Base-by-base conservation (phyloP, 2,888 invertebrate species). In the Athalia circularis region DNA sequence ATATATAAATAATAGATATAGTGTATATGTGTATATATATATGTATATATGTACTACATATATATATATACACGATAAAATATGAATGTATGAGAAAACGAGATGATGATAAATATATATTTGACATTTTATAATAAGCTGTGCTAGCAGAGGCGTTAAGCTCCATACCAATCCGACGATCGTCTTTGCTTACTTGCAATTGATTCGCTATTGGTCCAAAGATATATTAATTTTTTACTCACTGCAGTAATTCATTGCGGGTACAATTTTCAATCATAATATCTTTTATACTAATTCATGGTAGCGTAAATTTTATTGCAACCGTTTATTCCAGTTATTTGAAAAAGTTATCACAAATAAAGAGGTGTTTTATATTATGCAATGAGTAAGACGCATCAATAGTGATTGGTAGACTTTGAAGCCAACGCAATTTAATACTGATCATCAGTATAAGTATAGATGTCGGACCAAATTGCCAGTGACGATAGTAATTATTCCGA, bases 401-500 rank as follows among this genome's bases (percentile, higher is more conserved):
- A 65, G 65, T 47, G 80, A 82, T 83, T 84, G 80, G 81, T 81
- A 84, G 83, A 83, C 83, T 85, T 86, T 83, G 82, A 83, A 74
- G 78, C 82, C 81, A 77, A 84, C 61, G 82, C 81, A 80, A 77
- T 62, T 65, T 45, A 47, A 72, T 62, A 50, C 45, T 81, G 83
- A 85, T 83, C 86, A 86, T 85, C 87, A 86, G 86, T 84, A 84
- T 43, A 68, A 9, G 7, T 52, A n/a, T 48, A 62, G n/a, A 75
- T 81, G 86, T 86, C 84, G 87, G 87, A 87, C 87, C 87, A 87
- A 87, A 86, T 79, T 82, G 80, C 81, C 80, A 70, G 64, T 15
- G 74, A 75, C 50, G 54, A 57, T 79, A 29, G 70, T 76, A 81
- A 81, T 83, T 78, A 77, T 80, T 80, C 80, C 81, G 74, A 81